A percentile compares a stretch with the other conserved stretches of the same genome.
These are phyloP conservation scores for Scaptomyza polygonia DNA, from an alignment of 2,888 invertebrate species.

Conservation along the genomic window DNA sequence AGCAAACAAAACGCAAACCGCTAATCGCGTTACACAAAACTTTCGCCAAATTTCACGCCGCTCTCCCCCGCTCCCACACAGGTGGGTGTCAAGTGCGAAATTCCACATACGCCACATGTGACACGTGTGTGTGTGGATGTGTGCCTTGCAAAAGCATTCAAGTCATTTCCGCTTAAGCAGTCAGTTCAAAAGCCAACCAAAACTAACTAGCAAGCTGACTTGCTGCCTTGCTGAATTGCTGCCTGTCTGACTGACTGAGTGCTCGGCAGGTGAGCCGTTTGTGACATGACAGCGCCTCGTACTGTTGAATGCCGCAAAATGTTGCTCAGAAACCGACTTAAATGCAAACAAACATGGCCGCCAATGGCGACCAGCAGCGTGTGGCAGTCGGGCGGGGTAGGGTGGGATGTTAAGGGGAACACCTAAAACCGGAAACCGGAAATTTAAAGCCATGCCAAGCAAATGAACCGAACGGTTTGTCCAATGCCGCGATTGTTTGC, in stretches of 20 bases:
- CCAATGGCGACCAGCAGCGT: slow-evolving; percentile 44
- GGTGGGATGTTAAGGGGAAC: slow-evolving; percentile 1
- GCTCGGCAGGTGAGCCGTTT: slow-evolving; percentile 26
- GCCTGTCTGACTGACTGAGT: neutral
- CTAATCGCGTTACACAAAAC: slow-evolving; percentile 79
- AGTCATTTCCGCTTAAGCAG: slow-evolving; percentile 81
- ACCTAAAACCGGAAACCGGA: slow-evolving; percentile 77
- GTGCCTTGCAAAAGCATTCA: slow-evolving; percentile 68
- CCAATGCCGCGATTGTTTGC: slow-evolving; percentile 49
- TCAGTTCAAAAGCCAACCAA: slow-evolving; percentile 60
- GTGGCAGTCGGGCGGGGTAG: neutral
- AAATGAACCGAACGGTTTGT: slow-evolving; percentile 65
- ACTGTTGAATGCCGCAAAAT: slow-evolving; percentile 75
- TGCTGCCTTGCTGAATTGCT: neutral
- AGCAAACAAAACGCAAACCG: slow-evolving; percentile 75
- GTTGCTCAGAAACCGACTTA: slow-evolving; percentile 76
- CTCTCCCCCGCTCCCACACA: slow-evolving; percentile 1
- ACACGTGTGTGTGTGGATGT: slow-evolving; percentile 34
- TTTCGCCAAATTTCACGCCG: slow-evolving; percentile 33
- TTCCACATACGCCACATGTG: slow-evolving; percentile 76
- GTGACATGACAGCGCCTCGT: slow-evolving; percentile 69
- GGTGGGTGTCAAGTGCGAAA: slow-evolving; percentile 75
- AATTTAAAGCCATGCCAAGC: slow-evolving; percentile 78
- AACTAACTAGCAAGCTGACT: slow-evolving; percentile 18
- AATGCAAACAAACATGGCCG: slow-evolving; percentile 80